These are phyloP conservation scores for Andrena camellia DNA, from an alignment of 2,888 invertebrate genomes.

Conservation along the genomic window DNA sequence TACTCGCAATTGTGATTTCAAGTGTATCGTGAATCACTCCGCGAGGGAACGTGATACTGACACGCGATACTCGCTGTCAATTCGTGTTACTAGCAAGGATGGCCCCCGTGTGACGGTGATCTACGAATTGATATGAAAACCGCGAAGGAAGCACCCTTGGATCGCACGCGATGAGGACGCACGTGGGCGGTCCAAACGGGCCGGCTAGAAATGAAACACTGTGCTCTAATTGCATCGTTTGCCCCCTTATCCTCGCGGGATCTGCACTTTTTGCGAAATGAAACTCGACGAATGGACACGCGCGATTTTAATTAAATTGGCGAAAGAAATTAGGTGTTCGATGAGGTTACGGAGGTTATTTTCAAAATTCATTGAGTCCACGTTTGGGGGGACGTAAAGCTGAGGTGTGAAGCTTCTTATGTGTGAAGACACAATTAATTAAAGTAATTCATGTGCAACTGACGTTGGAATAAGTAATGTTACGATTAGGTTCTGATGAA, in stretches of 20 bases:
- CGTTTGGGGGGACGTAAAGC: not conserved
- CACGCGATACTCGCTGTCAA: slow-evolving; percentile 58
- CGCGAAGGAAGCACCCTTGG: slow-evolving; percentile 33
- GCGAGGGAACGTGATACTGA: slow-evolving; percentile 58
- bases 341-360: not conserved
- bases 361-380: not conserved
- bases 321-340: not conserved
- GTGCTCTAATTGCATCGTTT: slow-evolving; percentile 3
- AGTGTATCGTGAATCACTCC: slow-evolving; percentile 61
- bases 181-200: slow-evolving; percentile 10
- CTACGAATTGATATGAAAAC: slow-evolving; percentile 52
- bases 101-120: slow-evolving; percentile 31
- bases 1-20: slow-evolving; percentile 53
- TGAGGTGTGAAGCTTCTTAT: too few species aligned
- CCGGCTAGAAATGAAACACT: not conserved
- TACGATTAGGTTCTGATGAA: too few species aligned
- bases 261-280: not conserved
- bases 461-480: too few species aligned
- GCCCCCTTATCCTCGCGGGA: not conserved
- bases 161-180: not conserved
- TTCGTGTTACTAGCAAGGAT: slow-evolving; percentile 50
- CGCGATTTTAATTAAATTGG: not conserved
- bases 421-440: too few species aligned
- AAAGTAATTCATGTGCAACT: too few species aligned
- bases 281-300: not conserved